These are phyloP conservation scores for Amiota communis DNA, from an alignment of 2,888 invertebrate species.

Conservation along the genomic window DNA sequence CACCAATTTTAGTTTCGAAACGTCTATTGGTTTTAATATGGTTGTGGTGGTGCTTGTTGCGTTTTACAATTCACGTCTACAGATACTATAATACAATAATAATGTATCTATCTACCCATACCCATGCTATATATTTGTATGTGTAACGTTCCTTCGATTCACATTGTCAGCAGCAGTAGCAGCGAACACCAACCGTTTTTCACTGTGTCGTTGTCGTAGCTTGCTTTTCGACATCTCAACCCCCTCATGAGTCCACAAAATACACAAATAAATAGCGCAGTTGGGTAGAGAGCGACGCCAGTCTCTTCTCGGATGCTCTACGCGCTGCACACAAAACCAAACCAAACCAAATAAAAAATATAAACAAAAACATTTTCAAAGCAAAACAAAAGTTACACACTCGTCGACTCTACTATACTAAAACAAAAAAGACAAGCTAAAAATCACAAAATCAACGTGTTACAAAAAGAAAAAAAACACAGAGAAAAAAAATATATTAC, in stretches of 20 bases:
- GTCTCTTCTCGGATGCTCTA: constrained; percentile 56
- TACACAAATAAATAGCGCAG: constrained; percentile 56
- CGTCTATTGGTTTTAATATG: too few relatives aligned
- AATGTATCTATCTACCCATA: too few relatives aligned
- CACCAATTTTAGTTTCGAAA: too few relatives aligned
- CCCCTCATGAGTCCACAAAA: background rate
- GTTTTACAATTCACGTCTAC: too few relatives aligned
- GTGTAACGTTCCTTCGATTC: too few relatives aligned
- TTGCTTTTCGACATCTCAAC: constrained; percentile 19
- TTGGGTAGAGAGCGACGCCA: constrained; percentile 49
- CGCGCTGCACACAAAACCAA: constrained; percentile 42
- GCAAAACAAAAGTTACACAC: constrained; percentile 9
- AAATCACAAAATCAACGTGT: background rate
- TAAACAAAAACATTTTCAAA: background rate
- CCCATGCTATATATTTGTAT: too few relatives aligned
- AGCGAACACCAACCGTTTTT: too few relatives aligned
- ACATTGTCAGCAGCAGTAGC: too few relatives aligned
- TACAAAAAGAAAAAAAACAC: too few relatives aligned
- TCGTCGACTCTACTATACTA: background rate
- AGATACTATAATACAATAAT: too few relatives aligned
- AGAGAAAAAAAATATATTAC: too few relatives aligned
- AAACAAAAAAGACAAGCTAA: background rate
- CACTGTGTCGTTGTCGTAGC: background rate
- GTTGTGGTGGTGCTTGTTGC: too few relatives aligned
- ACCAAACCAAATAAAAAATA: constrained; percentile 9